Base-by-base conservation (phyloP, 2,888 invertebrate genomes). In the Scaptodrosophila latifasciaeformis region DNA sequence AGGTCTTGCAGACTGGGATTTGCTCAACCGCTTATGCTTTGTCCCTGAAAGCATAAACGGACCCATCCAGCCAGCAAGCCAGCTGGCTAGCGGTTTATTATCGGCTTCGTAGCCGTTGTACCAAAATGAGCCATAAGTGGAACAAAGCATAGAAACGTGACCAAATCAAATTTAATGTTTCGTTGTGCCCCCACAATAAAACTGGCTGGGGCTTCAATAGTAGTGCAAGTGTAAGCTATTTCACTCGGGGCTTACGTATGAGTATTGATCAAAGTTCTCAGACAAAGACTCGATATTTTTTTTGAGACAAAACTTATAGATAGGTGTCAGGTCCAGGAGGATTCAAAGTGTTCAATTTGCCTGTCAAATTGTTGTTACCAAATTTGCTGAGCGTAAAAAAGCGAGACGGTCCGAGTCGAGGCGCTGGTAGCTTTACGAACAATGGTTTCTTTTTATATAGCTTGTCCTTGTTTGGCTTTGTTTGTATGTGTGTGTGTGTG, bases 131-230 rank as follows among this genome's bases (percentile, higher is more conserved):
- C 82, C 82, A 83, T 83, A 83, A 83, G 84, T 83, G 83, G 83
- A 84, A 79, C 83, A 84, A 84, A 84, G 85, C 85, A 82, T 66
- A 68, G 53, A 69, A 80, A 84, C 83, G 83, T 83, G 83, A 84
- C 84, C 83, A 82, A 84, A 83, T 83, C 83, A 83, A 83, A 80
- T 83, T 82, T 82, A 82, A 84, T 82, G 85, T 70, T 65, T 67
- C 59, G 51, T 68, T 58, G n/a, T 30, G 29, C 21, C n/a, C 18
- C 40, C 3, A 24, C 24, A 7, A 24, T 5, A 24, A 24, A 5
- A 24, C 4, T 7, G 24, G 24, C n/a, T n/a, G n/a, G n/a, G n/a
- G n/a, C n/a, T n/a, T n/a, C n/a, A n/a, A n/a, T n/a, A n/a, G n/a
- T n/a, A n/a, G n/a, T n/a, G 24, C 24, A 24, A 7, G 4, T 3